phyloP scores from a whole-genome alignment of 2,113 vertebrate species.

The Corynorhinus townsendii region DNA sequence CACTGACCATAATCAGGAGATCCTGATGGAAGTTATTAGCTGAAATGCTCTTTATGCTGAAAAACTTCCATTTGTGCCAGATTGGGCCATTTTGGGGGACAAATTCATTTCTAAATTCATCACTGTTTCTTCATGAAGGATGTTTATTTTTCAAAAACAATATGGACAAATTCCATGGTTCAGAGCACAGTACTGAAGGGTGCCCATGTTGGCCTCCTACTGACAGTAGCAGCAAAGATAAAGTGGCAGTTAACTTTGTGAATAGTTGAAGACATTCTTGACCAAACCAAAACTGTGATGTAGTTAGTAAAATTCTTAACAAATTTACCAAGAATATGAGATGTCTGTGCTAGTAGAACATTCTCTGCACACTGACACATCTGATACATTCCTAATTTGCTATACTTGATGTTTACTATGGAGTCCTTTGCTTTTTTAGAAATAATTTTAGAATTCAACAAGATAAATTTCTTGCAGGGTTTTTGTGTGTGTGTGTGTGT shows the following conservation, averaged over 20 bases:
- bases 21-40: not conserved
- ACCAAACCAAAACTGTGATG: not conserved
- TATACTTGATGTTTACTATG: not conserved
- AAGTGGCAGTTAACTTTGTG: not conserved
- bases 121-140: not conserved
- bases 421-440: not conserved
- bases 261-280: not conserved
- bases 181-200: not conserved
- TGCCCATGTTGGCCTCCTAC: not conserved
- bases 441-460: conserved; percentile 16
- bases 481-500: too few relatives aligned
- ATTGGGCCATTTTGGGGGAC: not conserved
- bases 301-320: not conserved
- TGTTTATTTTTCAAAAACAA: not conserved
- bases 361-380: not conserved
- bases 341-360: not conserved
- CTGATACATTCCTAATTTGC: not conserved
- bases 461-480: not conserved
- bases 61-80: not conserved
- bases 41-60: not conserved
- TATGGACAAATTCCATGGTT: not conserved
- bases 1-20: not conserved
- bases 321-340: not conserved
- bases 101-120: not conserved
- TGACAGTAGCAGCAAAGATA: not conserved